Base-by-base conservation (phyloP, 2,888 invertebrate genomes). In the Nomada ruficornis region DNA sequence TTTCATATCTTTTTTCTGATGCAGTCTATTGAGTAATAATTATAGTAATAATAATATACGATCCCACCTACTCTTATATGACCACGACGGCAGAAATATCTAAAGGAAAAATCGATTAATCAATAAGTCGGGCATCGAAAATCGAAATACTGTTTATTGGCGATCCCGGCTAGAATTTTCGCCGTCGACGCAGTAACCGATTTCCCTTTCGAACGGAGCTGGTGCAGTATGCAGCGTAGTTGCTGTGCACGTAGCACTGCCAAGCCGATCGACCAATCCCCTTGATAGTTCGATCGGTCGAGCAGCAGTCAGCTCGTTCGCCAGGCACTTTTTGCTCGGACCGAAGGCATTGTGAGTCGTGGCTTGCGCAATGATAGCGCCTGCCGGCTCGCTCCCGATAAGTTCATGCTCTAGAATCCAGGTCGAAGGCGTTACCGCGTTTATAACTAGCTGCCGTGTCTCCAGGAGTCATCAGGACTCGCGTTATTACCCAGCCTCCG, bases 331-430 rank as follows among this genome's bases (percentile, higher is more conserved):
- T 89, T 89, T 89, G 76, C 83, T 72, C 72, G 73, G 81, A 82
- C 79, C 78, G 87, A 86, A 89, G 89, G 89, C 89, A 90, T 90
- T 91, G 91, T 91, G 89, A 89, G 89, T 88, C 88, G 85, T 82
- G 77, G 89, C 77, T 92, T 91, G 91, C 91, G 91, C 91, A 91
- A 91, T 91, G 86, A 87, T 87, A 89, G 90, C 88, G 86, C 87
- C 86, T 87, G 77, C 84, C 85, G 78, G 79, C 83, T 83, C 84
- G 84, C 90, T 91, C 92, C 92, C 90, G 90, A 91, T 92, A 92
- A 91, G 92, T 92, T 92, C 92, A 92, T 91, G 91, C 91, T 91
- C 90, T 89, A 91, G 92, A 92, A 92, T 92, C 91, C 88, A 90
- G 90, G 89, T 88, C 88, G 90, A 90, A 91, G 91, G 90, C 91